Evolutionary conservation across 2,113 vertebrate genomes (phyloP).

Genomic region (Romanogobio albipinnatus): DNA sequence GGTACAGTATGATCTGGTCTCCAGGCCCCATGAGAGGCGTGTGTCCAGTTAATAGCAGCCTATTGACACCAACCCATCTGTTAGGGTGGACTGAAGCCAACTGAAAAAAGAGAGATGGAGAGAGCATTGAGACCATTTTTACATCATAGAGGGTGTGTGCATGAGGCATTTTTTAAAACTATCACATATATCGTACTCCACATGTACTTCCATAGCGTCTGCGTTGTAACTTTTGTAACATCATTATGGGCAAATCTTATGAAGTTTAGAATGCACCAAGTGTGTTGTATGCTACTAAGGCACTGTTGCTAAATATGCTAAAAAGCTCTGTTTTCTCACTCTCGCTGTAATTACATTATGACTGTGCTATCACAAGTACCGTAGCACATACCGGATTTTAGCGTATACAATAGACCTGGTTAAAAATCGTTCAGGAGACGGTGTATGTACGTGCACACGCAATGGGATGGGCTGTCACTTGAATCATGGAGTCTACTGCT

Average conservation of each 20-base stretch:
- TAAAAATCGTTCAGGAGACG: background rate
- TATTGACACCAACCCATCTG: constrained; percentile 92
- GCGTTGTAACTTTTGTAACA: constrained; percentile 2
- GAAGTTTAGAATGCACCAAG: background rate
- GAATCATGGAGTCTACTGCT: constrained; percentile 73
- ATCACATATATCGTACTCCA: constrained; percentile 23
- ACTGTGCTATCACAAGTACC: background rate
- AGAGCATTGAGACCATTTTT: constrained; percentile 65
- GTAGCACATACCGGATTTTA: background rate
- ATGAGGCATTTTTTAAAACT: background rate
- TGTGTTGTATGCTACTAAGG: constrained; percentile 13
- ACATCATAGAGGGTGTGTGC: constrained; percentile 70
- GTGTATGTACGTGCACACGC: background rate
- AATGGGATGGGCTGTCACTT: constrained; percentile 72
- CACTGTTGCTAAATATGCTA: background rate
- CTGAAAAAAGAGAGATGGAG: constrained; percentile 65
- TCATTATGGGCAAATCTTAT: constrained; percentile 7
- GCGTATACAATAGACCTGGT: background rate
- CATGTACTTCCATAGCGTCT: background rate
- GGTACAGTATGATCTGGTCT: constrained; percentile 73
- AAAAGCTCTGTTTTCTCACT: constrained; percentile 13
- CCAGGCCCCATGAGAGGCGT: constrained; percentile 79
- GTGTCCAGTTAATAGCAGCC: constrained; percentile 89
- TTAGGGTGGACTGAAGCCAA: constrained; percentile 84
- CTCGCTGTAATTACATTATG: background rate